Conservation (phyloP, 2,113 vertebrate genomes). For the Cromileptes altivelis region DNA sequence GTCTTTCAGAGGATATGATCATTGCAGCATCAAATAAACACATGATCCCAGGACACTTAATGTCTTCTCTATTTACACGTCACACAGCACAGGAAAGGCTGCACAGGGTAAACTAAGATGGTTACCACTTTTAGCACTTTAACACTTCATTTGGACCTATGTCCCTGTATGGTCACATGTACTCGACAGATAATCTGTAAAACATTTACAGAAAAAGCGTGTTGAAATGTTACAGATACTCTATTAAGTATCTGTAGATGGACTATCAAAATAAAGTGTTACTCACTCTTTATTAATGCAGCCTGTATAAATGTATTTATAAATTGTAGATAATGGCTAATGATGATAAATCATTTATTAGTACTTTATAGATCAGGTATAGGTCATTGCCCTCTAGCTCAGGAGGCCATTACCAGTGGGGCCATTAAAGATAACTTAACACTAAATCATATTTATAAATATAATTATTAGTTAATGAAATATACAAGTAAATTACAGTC, state of each 20-base stretch:
- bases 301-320: not conserved
- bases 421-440: not conserved
- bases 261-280: too few species aligned
- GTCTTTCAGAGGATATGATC: not conserved
- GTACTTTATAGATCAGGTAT: too few species aligned
- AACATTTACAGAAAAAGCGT: too few species aligned
- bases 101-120: not conserved
- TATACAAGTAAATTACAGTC: too few species aligned
- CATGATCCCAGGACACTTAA: not conserved
- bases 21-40: constrained; percentile 11
- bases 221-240: too few species aligned
- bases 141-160: too few species aligned
- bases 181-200: too few species aligned
- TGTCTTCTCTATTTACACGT: not conserved
- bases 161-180: too few species aligned
- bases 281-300: not conserved
- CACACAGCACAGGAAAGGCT: too few species aligned
- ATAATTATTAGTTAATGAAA: not conserved
- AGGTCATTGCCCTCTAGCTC: not conserved
- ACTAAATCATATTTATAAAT: not conserved
- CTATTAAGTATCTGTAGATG: too few species aligned
- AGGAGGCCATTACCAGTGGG: not conserved
- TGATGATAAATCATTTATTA: not conserved
- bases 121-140: not conserved
- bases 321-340: not conserved